Percentiles rank a stretch among this genome's conserved stretches.
phyloP scores from a whole-genome alignment of 1,140 invertebrate genomes.

The Hormaphis cornu region DNA sequence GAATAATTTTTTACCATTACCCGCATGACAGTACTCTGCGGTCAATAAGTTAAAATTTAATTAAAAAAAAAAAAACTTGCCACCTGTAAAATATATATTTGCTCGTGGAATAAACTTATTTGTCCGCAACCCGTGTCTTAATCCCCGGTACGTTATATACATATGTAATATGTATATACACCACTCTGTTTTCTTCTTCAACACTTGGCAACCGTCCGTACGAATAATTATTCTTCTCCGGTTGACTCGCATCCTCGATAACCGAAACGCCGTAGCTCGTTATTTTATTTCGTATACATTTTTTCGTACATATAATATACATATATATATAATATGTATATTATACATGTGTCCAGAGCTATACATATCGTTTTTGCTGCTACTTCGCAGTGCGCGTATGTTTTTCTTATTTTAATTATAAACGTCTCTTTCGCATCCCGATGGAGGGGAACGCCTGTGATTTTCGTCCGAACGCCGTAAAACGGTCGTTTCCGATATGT shows the following conservation, averaged over 20 bases:
- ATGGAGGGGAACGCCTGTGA: not conserved
- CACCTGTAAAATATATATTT: not conserved
- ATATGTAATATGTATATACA: not conserved
- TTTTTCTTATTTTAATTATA: constrained; percentile 31
- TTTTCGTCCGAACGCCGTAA: constrained; percentile 1
- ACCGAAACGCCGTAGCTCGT: constrained; percentile 2
- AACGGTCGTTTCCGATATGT: not conserved
- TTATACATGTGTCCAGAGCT: too few species aligned
- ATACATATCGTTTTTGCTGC: too few species aligned
- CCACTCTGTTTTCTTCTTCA: not conserved
- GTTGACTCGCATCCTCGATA: constrained; percentile 14
- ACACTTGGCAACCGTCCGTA: constrained; percentile 8
- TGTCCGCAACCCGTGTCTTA: too few species aligned
- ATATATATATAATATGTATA: too few species aligned
- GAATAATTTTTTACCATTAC: too few species aligned
- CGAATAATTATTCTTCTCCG: constrained; percentile 28
- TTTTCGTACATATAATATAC: too few species aligned
- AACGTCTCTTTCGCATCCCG: constrained; percentile 5
- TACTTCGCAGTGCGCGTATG: not conserved
- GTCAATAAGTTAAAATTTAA: too few species aligned
- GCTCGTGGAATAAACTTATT: not conserved
- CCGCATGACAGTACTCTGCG: too few species aligned
- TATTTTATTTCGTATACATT: too few species aligned
- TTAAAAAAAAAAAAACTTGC: too few species aligned
- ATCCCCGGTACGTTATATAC: too few species aligned